These are phyloP conservation scores for Athrips mouffetella DNA, from an alignment of 2,888 invertebrate genomes.

Conservation along the genomic window DNA sequence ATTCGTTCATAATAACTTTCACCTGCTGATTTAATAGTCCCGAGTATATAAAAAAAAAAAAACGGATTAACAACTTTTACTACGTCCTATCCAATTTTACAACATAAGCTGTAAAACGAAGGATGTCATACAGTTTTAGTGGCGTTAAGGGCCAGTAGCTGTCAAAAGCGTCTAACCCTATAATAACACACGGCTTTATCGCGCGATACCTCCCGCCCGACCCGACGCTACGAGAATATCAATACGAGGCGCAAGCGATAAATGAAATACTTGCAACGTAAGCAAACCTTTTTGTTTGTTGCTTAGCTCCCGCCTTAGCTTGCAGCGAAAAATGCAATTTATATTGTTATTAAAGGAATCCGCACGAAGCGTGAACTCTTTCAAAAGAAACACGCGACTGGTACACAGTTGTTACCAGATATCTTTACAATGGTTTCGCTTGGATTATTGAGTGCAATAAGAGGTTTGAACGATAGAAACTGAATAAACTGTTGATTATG, in stretches of 20 bases:
- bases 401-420: not conserved
- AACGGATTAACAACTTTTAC: not conserved
- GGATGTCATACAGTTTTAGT: slow-evolving; percentile 6
- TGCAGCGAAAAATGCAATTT: slow-evolving; percentile 17
- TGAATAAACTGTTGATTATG: slow-evolving; percentile 3
- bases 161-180: slow-evolving; percentile 23
- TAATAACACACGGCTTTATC: slow-evolving; percentile 36
- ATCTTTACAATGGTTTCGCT: not conserved
- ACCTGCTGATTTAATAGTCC: not conserved
- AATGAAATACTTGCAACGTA: slow-evolving; percentile 51
- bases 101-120: not conserved
- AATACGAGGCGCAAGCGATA: slow-evolving; percentile 56
- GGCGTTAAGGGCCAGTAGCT: slow-evolving; percentile 18
- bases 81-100: not conserved
- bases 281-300: slow-evolving; percentile 40
- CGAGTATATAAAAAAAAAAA: too few species aligned
- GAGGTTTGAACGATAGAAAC: not conserved
- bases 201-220: slow-evolving; percentile 53
- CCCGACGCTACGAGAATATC: slow-evolving; percentile 56
- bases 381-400: not conserved
- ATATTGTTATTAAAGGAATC: slow-evolving; percentile 14
- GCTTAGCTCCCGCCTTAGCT: slow-evolving; percentile 32
- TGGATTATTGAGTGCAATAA: not conserved
- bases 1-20: not conserved
- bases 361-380: not conserved